These are phyloP conservation scores for Camelus bactrianus DNA, from an alignment of 2,113 vertebrate genomes.

Conservation along the genomic window DNA sequence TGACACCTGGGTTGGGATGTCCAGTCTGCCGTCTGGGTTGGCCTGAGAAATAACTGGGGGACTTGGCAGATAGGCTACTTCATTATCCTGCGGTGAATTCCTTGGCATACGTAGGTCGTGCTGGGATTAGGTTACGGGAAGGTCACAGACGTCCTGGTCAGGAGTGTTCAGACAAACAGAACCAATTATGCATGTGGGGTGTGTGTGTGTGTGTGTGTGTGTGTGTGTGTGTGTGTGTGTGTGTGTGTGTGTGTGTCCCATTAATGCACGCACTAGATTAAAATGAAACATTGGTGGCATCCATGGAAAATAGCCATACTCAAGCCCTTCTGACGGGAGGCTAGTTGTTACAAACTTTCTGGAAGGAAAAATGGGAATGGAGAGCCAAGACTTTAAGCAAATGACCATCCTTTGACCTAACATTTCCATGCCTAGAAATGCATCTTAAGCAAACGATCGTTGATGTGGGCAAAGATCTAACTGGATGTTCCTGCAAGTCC, in stretches of 20 bases:
- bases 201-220: too few relatives aligned
- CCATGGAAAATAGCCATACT: background rate
- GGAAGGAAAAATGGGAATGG: background rate
- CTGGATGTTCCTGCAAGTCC: background rate
- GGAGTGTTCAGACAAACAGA: background rate
- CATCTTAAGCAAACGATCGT: background rate
- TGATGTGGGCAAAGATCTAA: background rate
- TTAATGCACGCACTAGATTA: background rate
- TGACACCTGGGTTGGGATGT: background rate
- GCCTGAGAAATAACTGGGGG: background rate
- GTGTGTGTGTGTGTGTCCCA: too few relatives aligned
- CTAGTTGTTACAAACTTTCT: background rate
- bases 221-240: too few relatives aligned
- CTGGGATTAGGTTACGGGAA: background rate
- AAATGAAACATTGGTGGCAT: too few relatives aligned
- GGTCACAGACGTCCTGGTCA: background rate
- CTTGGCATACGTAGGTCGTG: background rate
- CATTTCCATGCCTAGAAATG: background rate
- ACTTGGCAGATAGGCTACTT: background rate
- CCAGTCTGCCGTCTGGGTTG: background rate
- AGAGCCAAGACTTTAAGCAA: background rate
- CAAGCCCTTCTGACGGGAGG: background rate
- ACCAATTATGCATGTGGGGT: background rate
- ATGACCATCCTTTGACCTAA: background rate
- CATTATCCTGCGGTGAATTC: background rate